A percentile compares a stretch with the other conserved stretches of the same genome.
Evolutionary conservation across 2,113 vertebrate species (phyloP).

Genomic region (Oophaga pumilio): DNA sequence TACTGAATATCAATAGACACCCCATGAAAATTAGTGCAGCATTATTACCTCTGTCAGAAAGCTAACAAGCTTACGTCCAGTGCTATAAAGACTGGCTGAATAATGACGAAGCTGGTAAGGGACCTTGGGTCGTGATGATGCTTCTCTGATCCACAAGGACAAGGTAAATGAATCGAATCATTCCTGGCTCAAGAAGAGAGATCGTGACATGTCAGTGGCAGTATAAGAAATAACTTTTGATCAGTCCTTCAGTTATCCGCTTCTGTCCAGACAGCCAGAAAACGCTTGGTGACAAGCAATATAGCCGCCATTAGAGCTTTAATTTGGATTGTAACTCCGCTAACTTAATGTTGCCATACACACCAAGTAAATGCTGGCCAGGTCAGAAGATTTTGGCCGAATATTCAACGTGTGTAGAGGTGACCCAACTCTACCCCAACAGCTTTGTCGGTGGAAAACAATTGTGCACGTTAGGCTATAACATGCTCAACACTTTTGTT

Average conservation of each 20-base stretch:
- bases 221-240: not conserved
- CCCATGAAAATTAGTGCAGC: not conserved
- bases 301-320: not conserved
- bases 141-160: not conserved
- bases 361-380: no score
- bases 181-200: not conserved
- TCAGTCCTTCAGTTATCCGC: not conserved
- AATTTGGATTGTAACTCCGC: not conserved
- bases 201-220: not conserved
- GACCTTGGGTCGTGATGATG: slow-evolving; percentile 2
- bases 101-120: not conserved
- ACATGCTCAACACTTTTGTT: no score
- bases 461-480: no score
- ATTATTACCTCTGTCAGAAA: slow-evolving; percentile 1
- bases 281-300: not conserved
- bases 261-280: not conserved
- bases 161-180: not conserved
- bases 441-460: no score
- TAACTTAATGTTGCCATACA: not conserved
- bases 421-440: no score
- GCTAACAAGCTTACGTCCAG: not conserved
- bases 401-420: no score
- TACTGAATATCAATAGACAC: slow-evolving; percentile 46
- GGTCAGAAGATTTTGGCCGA: no score
- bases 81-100: not conserved